These are phyloP conservation scores for Mormyrus lacerda DNA, from an alignment of 2,113 vertebrate species.

Conservation along the genomic window DNA sequence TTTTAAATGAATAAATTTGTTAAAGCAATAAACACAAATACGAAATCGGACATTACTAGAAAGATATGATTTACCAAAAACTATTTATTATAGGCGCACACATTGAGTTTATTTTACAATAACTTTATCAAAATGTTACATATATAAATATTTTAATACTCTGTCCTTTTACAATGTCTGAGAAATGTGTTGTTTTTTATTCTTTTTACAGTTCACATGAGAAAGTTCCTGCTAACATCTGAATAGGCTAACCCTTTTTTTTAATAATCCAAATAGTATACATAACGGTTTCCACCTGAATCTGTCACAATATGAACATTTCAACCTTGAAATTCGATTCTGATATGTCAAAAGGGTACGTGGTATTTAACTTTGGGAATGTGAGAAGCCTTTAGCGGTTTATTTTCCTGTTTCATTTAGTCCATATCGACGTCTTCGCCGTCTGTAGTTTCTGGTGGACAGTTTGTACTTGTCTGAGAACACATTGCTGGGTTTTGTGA, in stretches of 20 bases:
- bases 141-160: slow-evolving; percentile 86
- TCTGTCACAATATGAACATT: slow-evolving; percentile 52
- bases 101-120: slow-evolving; percentile 58
- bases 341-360: slow-evolving; percentile 57
- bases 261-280: slow-evolving; percentile 37
- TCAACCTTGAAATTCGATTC: slow-evolving; percentile 62
- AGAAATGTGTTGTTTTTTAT: slow-evolving; percentile 74
- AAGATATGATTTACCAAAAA: slow-evolving; percentile 32
- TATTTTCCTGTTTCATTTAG: slow-evolving; percentile 56
- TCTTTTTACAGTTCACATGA: slow-evolving; percentile 53
- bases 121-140: slow-evolving; percentile 77
- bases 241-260: slow-evolving; percentile 36
- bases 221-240: slow-evolving; percentile 54
- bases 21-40: slow-evolving; percentile 90
- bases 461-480: slow-evolving; percentile 51
- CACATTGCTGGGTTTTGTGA: slow-evolving; percentile 55
- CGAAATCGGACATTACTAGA: slow-evolving; percentile 65
- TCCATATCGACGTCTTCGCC: slow-evolving; percentile 84
- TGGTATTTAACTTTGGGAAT: slow-evolving; percentile 62
- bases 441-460: slow-evolving; percentile 57
- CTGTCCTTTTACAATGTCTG: slow-evolving; percentile 79
- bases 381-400: slow-evolving; percentile 51
- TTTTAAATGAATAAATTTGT: slow-evolving; percentile 84
- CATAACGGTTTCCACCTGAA: slow-evolving; percentile 64
- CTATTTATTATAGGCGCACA: slow-evolving; percentile 34